Evolutionary conservation across 2,888 invertebrate genomes (phyloP).

Genomic region (Schrankia costaestrigalis): DNA sequence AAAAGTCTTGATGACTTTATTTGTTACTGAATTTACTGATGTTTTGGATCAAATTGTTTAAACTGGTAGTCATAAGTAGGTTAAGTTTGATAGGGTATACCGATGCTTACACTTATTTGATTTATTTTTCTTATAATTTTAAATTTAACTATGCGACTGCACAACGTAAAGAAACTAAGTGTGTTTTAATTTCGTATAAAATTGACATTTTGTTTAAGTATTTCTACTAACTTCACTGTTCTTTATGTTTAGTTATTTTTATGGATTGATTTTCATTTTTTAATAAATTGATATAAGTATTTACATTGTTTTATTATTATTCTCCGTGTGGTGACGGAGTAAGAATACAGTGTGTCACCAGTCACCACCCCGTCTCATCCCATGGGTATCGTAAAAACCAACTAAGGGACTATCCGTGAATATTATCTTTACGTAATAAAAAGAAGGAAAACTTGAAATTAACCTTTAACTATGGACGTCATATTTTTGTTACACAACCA

Average conservation of each 20-base stretch:
- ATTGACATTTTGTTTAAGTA: slow-evolving; percentile 59
- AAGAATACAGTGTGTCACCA: too few relatives aligned
- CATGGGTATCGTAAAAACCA: too few relatives aligned
- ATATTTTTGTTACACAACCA: too few relatives aligned
- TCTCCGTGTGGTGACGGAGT: too few relatives aligned
- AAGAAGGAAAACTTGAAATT: too few relatives aligned
- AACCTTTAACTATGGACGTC: too few relatives aligned
- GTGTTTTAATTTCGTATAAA: slow-evolving; percentile 56
- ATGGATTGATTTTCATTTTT: slow-evolving; percentile 74
- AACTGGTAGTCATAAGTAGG: slow-evolving; percentile 41
- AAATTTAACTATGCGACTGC: slow-evolving; percentile 34
- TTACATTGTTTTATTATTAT: slow-evolving; percentile 3
- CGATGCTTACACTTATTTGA: slow-evolving; percentile 41
- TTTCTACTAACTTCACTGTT: slow-evolving; percentile 61
- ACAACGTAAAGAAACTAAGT: slow-evolving; percentile 34
- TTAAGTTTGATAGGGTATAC: slow-evolving; percentile 47
- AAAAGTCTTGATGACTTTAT: slow-evolving; percentile 43
- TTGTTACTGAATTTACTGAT: slow-evolving; percentile 60
- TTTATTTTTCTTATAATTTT: slow-evolving; percentile 35
- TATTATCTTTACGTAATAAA: too few relatives aligned
- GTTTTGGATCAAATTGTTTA: slow-evolving; percentile 66
- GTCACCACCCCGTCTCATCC: too few relatives aligned
- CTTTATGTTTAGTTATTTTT: slow-evolving; percentile 67
- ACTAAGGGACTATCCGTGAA: too few relatives aligned
- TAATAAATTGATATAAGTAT: slow-evolving; percentile 60